Evolutionary conservation across 2,797 vertebrate genomes (phyloP).

Genomic region (Pteronotus mesoamericanus): DNA sequence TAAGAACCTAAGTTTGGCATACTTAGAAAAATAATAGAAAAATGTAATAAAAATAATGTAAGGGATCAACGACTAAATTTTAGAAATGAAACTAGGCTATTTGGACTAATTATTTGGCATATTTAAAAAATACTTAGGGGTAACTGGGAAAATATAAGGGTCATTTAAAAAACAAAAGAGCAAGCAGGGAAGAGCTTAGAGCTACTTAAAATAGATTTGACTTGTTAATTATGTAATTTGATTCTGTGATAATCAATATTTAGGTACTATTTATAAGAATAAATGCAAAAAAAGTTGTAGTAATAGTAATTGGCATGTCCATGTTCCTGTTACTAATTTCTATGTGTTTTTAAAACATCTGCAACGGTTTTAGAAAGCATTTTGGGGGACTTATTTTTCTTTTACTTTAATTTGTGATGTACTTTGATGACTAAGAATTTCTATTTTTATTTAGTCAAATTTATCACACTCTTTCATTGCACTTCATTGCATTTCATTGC

Average conservation of each 20-base stretch:
- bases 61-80: background rate
- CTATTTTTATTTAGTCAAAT: background rate
- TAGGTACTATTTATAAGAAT: background rate
- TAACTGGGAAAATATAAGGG: background rate
- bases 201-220: background rate
- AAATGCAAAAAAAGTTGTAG: background rate
- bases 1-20: background rate
- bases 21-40: slow-evolving; percentile 2
- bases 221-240: background rate
- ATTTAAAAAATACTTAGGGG: background rate
- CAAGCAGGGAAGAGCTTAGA: background rate
- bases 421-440: background rate
- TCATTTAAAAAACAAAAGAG: background rate
- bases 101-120: background rate
- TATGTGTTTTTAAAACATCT: background rate
- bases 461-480: background rate
- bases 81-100: background rate
- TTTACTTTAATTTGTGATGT: background rate
- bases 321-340: background rate
- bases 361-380: background rate
- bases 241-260: background rate
- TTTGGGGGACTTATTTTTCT: background rate
- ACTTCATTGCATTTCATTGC: background rate
- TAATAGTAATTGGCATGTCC: background rate
- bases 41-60: background rate